These are phyloP conservation scores for Agrotis segetum DNA, from an alignment of 2,888 invertebrate genomes.

Conservation along the genomic window DNA sequence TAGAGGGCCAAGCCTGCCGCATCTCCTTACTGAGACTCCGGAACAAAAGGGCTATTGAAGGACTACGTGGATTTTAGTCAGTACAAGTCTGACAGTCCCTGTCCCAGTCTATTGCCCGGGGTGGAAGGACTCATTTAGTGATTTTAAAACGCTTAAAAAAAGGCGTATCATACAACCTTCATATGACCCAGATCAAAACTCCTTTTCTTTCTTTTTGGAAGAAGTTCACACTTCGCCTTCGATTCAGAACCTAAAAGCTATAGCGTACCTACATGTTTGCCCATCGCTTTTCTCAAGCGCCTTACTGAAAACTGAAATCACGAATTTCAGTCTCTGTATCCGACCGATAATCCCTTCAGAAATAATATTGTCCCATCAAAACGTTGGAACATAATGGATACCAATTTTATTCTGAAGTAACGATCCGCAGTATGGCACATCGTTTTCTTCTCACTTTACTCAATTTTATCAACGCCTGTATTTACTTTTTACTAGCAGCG, in stretches of 20 bases:
- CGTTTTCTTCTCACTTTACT: conserved; percentile 72
- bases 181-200: background rate
- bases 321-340: conserved; percentile 44
- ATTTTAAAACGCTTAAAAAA: too few species aligned
- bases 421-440: conserved; percentile 68
- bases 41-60: too few species aligned
- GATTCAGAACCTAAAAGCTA: background rate
- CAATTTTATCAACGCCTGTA: conserved; percentile 75
- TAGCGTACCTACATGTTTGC: background rate
- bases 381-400: conserved; percentile 66
- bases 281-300: background rate
- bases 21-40: too few species aligned
- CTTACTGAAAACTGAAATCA: conserved; percentile 20
- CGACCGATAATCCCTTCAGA: conserved; percentile 55
- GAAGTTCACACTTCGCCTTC: background rate
- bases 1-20: too few species aligned
- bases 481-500: conserved; percentile 76
- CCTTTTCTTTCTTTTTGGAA: background rate
- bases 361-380: conserved; percentile 67
- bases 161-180: background rate
- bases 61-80: too few species aligned
- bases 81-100: too few species aligned
- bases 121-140: too few species aligned
- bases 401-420: conserved; percentile 73
- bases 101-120: too few species aligned